Evolutionary conservation across 2,888 invertebrate species (phyloP).

Genomic region (Drymonia ruficornis): DNA sequence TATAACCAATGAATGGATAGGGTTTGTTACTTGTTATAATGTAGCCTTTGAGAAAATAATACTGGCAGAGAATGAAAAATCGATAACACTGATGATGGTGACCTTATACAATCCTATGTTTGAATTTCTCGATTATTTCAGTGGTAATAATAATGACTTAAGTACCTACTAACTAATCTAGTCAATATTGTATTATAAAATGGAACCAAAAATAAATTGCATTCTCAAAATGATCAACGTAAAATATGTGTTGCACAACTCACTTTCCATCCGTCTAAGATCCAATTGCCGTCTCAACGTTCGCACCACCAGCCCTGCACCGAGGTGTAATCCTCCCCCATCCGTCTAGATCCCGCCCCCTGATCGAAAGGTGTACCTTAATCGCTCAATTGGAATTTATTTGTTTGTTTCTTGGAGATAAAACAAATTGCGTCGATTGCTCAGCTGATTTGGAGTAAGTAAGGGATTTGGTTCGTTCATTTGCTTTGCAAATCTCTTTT

Average conservation of each 20-base stretch:
- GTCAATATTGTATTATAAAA: neutral
- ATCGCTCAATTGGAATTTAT: constrained; percentile 75
- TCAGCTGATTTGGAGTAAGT: constrained; percentile 35
- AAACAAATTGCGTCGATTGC: constrained; percentile 66
- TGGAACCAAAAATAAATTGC: too few species aligned
- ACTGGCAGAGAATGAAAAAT: too few species aligned
- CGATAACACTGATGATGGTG: too few species aligned
- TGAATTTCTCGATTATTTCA: neutral
- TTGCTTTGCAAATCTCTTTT: constrained; percentile 57
- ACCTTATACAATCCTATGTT: too few species aligned
- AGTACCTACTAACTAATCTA: neutral
- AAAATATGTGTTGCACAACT: too few species aligned
- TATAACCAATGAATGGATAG: too few species aligned
- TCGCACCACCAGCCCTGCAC: constrained; percentile 10
- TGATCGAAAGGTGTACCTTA: constrained; percentile 69
- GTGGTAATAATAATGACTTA: neutral
- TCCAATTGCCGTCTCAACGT: neutral
- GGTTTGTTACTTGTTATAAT: too few species aligned
- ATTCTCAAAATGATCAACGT: too few species aligned
- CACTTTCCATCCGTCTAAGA: neutral
- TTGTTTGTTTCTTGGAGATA: constrained; percentile 58
- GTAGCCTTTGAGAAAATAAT: too few species aligned
- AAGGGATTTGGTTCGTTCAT: constrained; percentile 37
- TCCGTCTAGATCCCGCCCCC: constrained; percentile 45
- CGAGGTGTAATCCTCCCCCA: constrained; percentile 30